Percentiles rank a stretch among this genome's conserved stretches.
phyloP scores from a whole-genome alignment of 2,797 vertebrate species.

The Sparidentex hasta region DNA sequence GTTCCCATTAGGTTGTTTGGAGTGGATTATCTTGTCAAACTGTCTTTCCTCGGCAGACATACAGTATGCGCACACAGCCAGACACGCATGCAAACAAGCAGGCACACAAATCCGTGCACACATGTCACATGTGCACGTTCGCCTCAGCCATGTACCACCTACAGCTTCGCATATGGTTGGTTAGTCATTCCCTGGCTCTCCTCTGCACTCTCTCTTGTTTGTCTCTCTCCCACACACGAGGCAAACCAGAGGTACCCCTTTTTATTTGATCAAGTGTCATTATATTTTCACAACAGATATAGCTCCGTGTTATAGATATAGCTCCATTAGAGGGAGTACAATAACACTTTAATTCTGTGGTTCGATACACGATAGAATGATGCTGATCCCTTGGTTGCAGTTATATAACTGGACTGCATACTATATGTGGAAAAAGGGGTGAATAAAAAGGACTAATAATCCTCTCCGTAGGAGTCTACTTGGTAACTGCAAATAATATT shows the following conservation, averaged over 20 bases:
- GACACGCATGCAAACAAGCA: slow-evolving; percentile 41
- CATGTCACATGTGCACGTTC: slow-evolving; percentile 41
- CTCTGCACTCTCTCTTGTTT: background rate
- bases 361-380: background rate
- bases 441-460: background rate
- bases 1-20: slow-evolving; percentile 80
- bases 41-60: slow-evolving; percentile 57
- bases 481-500: background rate
- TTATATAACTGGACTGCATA: slow-evolving; percentile 19
- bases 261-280: background rate
- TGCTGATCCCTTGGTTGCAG: background rate
- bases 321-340: background rate
- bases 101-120: slow-evolving; percentile 48
- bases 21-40: slow-evolving; percentile 84
- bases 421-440: background rate
- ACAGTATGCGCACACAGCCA: slow-evolving; percentile 43
- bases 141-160: slow-evolving; percentile 25
- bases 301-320: background rate
- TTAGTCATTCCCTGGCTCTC: slow-evolving; percentile 24
- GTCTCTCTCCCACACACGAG: background rate
- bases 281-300: background rate
- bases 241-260: background rate
- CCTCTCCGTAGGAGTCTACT: background rate
- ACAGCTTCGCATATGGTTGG: slow-evolving; percentile 26
- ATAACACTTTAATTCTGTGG: background rate